These are phyloP conservation scores for Siniperca obscura DNA, from an alignment of 2,797 vertebrate species.

Conservation along the genomic window DNA sequence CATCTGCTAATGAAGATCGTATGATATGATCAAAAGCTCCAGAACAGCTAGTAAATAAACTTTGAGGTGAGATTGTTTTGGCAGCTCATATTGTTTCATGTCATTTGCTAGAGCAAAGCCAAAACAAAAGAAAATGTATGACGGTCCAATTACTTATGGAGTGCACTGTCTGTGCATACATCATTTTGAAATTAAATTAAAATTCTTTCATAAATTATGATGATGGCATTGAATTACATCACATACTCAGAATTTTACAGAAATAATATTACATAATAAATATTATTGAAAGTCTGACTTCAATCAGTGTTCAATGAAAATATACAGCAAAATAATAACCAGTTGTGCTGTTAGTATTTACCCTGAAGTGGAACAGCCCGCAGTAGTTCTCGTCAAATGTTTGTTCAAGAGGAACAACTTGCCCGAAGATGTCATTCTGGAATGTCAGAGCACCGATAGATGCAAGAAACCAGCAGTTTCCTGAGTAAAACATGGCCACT, in stretches of 20 bases:
- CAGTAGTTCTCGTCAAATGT: conserved; percentile 74
- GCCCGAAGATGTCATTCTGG: conserved; percentile 51
- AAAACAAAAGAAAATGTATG: not conserved
- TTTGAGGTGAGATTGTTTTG: not conserved
- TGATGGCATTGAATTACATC: not conserved
- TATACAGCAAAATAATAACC: not conserved
- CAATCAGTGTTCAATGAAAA: not conserved
- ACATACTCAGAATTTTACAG: not conserved
- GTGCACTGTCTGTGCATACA: not conserved
- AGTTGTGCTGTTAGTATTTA: conserved; percentile 40
- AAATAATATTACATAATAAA: no score
- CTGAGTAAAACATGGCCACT: conserved; percentile 48
- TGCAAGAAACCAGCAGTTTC: conserved; percentile 87
- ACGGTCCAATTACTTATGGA: not conserved
- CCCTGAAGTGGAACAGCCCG: conserved; percentile 86
- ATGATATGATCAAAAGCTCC: not conserved
- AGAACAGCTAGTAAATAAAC: not conserved
- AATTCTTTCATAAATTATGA: not conserved
- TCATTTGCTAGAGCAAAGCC: not conserved
- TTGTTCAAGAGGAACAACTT: conserved; percentile 78
- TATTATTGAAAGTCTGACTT: not conserved
- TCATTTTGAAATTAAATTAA: not conserved
- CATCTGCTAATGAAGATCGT: not conserved
- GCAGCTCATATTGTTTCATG: not conserved
- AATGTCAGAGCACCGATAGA: conserved; percentile 83